Evolutionary conservation across 2,797 vertebrate genomes (phyloP), one percentile per base, ranked within the genome.

Genomic region (Acanthiza pusilla): DNA sequence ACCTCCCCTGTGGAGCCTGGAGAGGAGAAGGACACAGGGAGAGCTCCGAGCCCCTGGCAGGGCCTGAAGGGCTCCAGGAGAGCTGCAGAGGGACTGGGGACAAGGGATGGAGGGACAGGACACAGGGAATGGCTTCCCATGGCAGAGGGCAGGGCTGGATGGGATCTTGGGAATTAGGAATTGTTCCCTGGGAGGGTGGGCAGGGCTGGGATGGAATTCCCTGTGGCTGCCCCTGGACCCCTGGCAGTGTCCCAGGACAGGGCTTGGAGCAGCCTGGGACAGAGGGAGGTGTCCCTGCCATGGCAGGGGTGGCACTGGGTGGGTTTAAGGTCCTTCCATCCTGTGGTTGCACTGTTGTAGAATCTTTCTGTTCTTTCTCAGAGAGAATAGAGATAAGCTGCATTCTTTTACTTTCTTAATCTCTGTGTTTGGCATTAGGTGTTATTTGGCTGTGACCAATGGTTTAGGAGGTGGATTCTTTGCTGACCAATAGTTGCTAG

Each of bases 241-340:
- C 77, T 74, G 70, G 70, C 1, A 80, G 8, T 67, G 61, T 1
- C 47, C 76, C 26, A n/a, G 84, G 83, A 54, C 19, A 55, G 23
- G 54, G 9, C 2, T 3, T 3, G 54, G 50, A 25, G 8, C 54
- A 8, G 1, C 18, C 51, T 54, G 70, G 70, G 26, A 1, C 13
- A 23, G 12, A 20, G 77, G 70, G 0, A 88, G 47, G 20, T 40
- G 85, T 54, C 76, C 53, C 68, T 75, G 68, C 34, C 30, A 9
- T 2, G 34, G 48, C 16, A 0, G 18, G 34, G 42, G 5, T 27
- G n/a, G 26, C 0, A 7, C 6, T 13, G 11, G 23, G 0, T 26
- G 76, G 14, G 1, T 81, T 61, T 30, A 2, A 10, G 21, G 40
- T 3, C 1, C n/a, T 18, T 16, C 42, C 15, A 15, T n/a, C n/a